Evolutionary conservation across 1,140 invertebrate genomes (phyloP), one percentile per base, ranked within the genome.

Genomic region (Lordiphosa clarofinis): DNA sequence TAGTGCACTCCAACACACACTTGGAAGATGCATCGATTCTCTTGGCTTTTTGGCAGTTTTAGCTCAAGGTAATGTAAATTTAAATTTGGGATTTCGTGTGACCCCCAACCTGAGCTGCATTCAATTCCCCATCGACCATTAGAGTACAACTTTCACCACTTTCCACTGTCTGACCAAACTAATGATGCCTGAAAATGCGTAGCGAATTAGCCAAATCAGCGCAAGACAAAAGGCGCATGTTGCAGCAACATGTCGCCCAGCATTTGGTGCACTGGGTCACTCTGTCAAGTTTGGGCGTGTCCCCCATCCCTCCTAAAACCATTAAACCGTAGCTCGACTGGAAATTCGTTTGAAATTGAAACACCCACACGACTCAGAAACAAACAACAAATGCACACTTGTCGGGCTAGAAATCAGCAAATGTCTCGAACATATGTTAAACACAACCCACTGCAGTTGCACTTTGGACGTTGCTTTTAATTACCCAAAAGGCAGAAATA

Each of bases 401-500:
- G 31, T 49, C 33, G 33, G 47, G 15, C 35, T 11, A 35, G 43
- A 46, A 46, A 46, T 10, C 59, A 10, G 35, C 33, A 52, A 52
- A 52, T 39, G 36, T 52, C 37, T 38, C 13, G 28, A 35, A 49
- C 38, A 42, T 31, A 44, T 43, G 57, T 49, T 69, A 81, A 81
- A 68, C 81, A 43, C 73, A 84, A 53, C 76, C 78, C 61, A 72
- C 76, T 67, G 62, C 67, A 36, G 72, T 46, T 82, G 76, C 78
- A 81, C 76, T 81, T 81, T 82, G 76, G 56, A 81, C 76, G 63
- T 61, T 54, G 76, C 72, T 82, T 81, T 81, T 81, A 81, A 81
- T 81, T 81, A 82, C 63, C 76, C 62, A 44, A 70, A 81, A 73
- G 58, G 24, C 55, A 55, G 52, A 4, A 24, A 5, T 4, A 24